These are phyloP conservation scores for Morbakka virulenta DNA, from an alignment of 30 jellyfish, hydroid and myxozoan species.

Conservation along the genomic window DNA sequence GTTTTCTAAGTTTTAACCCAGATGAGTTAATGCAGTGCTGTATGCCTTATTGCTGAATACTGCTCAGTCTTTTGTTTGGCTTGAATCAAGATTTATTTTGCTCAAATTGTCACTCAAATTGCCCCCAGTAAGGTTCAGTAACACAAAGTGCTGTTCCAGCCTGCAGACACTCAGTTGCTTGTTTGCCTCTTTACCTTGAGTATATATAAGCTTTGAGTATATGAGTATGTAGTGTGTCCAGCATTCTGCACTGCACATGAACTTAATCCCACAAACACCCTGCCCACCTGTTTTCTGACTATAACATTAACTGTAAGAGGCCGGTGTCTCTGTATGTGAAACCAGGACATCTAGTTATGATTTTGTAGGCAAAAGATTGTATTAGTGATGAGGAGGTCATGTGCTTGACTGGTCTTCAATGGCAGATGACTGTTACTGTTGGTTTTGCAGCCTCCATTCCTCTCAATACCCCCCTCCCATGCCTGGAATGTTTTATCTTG, in stretches of 20 bases:
- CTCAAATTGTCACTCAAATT: too few relatives aligned
- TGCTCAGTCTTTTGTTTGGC: background rate
- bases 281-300: background rate
- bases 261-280: background rate
- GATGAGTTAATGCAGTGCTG: too few relatives aligned
- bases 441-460: constrained; percentile 6
- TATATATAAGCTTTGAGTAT: background rate
- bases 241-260: constrained; percentile 23
- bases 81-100: background rate
- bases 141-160: background rate
- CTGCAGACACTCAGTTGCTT: background rate
- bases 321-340: constrained; percentile 52
- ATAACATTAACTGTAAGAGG: constrained; percentile 20
- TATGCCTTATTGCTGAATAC: too few relatives aligned
- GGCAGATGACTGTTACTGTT: constrained; percentile 17
- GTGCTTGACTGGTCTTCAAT: constrained; percentile 14
- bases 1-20: too few relatives aligned
- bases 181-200: too few relatives aligned
- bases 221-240: constrained; percentile 13
- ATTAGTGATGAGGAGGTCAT: constrained; percentile 24
- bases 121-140: background rate
- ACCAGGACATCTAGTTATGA: constrained; percentile 18
- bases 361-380: constrained; percentile 13
- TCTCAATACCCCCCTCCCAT: constrained; percentile 21
- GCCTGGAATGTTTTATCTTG: too few relatives aligned